Percentiles rank a stretch among this genome's conserved stretches.
Conservation (phyloP, 2,888 invertebrate species). For the Cataglyphis rosenhaueri region DNA sequence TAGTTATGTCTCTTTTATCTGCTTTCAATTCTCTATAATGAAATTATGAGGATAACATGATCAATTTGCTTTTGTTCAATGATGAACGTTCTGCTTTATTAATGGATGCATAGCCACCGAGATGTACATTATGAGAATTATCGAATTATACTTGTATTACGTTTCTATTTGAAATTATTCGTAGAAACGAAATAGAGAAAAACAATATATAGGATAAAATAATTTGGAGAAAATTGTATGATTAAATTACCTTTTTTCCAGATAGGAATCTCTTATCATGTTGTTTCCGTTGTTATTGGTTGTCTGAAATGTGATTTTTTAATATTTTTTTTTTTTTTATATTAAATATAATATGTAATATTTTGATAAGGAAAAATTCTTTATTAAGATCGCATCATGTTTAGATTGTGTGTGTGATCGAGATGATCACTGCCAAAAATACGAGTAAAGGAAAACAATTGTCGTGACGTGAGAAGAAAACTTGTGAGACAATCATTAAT, state of each 20-base stretch:
- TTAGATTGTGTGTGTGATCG: not conserved
- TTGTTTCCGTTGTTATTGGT: no score
- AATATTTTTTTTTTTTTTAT: not conserved
- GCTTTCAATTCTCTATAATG: conserved; percentile 1
- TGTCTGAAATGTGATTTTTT: no score
- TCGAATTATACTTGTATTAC: not conserved
- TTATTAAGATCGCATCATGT: not conserved
- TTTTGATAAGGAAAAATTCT: not conserved
- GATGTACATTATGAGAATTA: not conserved
- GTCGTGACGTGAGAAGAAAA: conserved; percentile 34
- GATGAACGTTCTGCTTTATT: conserved; percentile 36
- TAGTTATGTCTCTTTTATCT: conserved; percentile 31
- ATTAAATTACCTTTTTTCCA: not conserved
- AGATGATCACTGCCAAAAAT: not conserved
- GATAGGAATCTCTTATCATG: not conserved
- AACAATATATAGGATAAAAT: no score
- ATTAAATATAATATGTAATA: not conserved
- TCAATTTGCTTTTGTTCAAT: conserved; percentile 24
- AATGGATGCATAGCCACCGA: not conserved
- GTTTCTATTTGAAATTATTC: not conserved
- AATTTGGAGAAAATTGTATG: no score
- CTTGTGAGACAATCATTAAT: conserved; percentile 28
- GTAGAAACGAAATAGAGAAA: no score
- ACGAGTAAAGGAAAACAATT: not conserved
- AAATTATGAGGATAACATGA: conserved; percentile 35